A percentile compares a stretch with the other conserved stretches of the same genome.
phyloP scores from a whole-genome alignment of 2,797 vertebrate genomes.

The Falco columbarius region DNA sequence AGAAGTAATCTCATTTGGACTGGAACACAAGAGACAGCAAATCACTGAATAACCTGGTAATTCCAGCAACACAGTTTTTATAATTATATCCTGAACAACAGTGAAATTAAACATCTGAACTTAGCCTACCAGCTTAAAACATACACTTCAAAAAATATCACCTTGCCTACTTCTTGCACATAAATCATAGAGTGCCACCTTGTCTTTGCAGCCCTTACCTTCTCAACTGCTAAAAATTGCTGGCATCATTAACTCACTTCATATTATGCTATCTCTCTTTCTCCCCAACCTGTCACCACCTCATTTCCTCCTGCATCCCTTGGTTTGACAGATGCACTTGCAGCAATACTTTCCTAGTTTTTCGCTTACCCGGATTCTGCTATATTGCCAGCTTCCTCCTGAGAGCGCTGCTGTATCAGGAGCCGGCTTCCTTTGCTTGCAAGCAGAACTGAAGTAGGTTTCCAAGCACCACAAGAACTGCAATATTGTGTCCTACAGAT shows the following conservation, averaged over 20 bases:
- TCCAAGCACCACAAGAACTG: not conserved
- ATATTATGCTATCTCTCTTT: slow-evolving; percentile 54
- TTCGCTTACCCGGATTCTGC: slow-evolving; percentile 22
- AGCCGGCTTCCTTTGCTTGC: not conserved
- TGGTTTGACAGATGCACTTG: not conserved
- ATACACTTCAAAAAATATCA: slow-evolving; percentile 33
- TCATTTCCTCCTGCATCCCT: slow-evolving; percentile 5
- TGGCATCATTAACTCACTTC: slow-evolving; percentile 62
- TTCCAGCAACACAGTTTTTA: not conserved
- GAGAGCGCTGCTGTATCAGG: slow-evolving; percentile 74
- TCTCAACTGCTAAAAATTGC: slow-evolving; percentile 54
- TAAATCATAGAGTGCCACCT: slow-evolving; percentile 47
- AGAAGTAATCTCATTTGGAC: not conserved
- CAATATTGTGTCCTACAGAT: not conserved
- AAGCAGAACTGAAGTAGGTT: not conserved
- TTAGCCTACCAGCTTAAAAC: not conserved
- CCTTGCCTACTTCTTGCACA: slow-evolving; percentile 23
- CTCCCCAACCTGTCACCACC: slow-evolving; percentile 54
- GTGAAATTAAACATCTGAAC: not conserved
- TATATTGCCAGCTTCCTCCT: slow-evolving; percentile 67
- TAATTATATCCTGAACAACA: not conserved
- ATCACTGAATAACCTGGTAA: not conserved
- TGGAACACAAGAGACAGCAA: not conserved
- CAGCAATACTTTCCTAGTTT: not conserved
- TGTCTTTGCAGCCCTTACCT: slow-evolving; percentile 29